Percentiles rank a stretch among this genome's conserved stretches.
Conservation (phyloP, 2,797 vertebrate genomes). For the Melanotaenia trifasciata region DNA sequence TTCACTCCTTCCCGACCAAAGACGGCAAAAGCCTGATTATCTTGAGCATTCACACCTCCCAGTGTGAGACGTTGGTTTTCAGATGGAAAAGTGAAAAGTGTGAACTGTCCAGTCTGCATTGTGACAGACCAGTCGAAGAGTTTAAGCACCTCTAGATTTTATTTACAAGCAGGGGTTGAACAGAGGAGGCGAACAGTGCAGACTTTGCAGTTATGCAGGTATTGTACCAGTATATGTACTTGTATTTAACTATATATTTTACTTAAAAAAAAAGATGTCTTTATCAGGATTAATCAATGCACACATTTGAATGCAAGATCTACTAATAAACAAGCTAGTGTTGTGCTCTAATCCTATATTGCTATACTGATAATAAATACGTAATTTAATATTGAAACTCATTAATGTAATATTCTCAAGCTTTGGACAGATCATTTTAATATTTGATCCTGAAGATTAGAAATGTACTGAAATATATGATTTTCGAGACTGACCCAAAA, state of each 20-base stretch:
- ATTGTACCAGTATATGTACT: not conserved
- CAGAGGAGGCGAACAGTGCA: not conserved
- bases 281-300: no score
- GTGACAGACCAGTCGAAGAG: not conserved
- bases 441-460: not conserved
- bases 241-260: not conserved
- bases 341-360: not conserved
- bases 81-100: not conserved
- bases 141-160: not conserved
- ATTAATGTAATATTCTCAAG: no score
- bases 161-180: not conserved
- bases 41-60: not conserved
- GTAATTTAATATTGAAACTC: not conserved
- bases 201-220: not conserved
- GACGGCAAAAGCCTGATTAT: no score
- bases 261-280: not conserved
- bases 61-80: not conserved
- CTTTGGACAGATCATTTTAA: no score
- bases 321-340: no score
- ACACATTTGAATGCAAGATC: no score
- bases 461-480: not conserved
- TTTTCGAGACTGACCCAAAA: not conserved
- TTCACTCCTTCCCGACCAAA: no score
- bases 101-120: not conserved
- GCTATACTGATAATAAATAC: not conserved